These are phyloP conservation scores for Rhea pennata DNA, from an alignment of 2,113 vertebrate genomes.

Conservation along the genomic window DNA sequence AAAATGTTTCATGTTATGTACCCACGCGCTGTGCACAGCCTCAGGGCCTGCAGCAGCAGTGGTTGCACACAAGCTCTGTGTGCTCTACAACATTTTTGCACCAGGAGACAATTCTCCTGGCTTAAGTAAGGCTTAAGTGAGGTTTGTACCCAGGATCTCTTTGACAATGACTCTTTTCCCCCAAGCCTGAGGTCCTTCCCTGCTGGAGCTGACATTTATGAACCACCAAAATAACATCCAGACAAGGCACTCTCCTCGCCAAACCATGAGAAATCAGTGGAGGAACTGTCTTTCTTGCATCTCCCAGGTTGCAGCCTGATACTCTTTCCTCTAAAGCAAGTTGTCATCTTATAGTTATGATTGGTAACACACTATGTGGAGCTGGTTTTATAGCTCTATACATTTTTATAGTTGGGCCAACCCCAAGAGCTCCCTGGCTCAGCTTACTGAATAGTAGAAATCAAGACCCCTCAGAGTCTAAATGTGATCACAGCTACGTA, in stretches of 20 bases:
- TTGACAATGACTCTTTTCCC: not conserved
- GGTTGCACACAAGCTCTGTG: not conserved
- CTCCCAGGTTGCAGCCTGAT: not conserved
- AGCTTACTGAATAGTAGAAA: not conserved
- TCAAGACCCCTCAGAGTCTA: not conserved
- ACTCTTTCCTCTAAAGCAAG: not conserved
- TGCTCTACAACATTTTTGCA: not conserved
- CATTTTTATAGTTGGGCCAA: no score
- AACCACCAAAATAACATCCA: not conserved
- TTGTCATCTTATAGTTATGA: not conserved
- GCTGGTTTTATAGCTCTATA: not conserved
- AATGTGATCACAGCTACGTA: not conserved
- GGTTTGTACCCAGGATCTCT: not conserved
- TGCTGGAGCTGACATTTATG: not conserved
- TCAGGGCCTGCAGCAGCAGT: not conserved
- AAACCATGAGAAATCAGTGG: fast-evolving
- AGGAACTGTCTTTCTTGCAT: not conserved
- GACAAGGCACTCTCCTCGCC: not conserved
- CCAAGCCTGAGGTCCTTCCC: not conserved
- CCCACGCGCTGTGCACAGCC: fast-evolving
- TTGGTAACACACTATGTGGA: not conserved
- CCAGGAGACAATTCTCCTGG: not conserved
- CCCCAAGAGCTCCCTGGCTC: not conserved
- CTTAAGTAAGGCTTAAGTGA: not conserved
- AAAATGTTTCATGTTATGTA: fast-evolving